Evolutionary conservation across 1,140 invertebrate species (phyloP).

Genomic region (Heliconius hermathena): DNA sequence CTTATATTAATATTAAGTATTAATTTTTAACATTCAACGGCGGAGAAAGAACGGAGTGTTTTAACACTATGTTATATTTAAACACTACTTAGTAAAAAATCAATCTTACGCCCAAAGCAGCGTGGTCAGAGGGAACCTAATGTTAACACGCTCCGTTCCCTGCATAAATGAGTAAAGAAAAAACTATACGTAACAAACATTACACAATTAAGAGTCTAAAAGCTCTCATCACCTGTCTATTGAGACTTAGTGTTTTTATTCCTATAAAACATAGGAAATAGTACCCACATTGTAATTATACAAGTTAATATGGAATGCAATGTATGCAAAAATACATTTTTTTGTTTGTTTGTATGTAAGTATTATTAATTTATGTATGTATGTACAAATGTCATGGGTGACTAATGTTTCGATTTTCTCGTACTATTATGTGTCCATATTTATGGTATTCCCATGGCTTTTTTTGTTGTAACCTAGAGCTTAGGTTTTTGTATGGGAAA

Average conservation of each 20-base stretch:
- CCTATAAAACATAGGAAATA: not conserved
- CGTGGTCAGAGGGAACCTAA: too few relatives aligned
- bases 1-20: too few relatives aligned
- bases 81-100: too few relatives aligned
- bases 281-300: not conserved
- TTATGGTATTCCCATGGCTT: not conserved
- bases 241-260: not conserved
- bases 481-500: too few relatives aligned
- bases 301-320: not conserved
- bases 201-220: not conserved
- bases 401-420: not conserved
- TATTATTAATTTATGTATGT: not conserved
- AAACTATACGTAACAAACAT: not conserved
- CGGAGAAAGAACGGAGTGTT: not conserved
- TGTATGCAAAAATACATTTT: not conserved
- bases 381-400: constrained; percentile 1
- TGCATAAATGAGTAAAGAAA: not conserved
- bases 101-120: too few relatives aligned
- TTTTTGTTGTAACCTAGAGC: not conserved
- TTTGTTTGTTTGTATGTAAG: not conserved
- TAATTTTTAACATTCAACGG: not conserved
- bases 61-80: too few relatives aligned
- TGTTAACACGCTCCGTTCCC: too few relatives aligned
- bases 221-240: not conserved
- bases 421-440: not conserved